A percentile compares a stretch with the other conserved stretches of the same genome.
phyloP scores from a whole-genome alignment of 2,797 vertebrate genomes.

The Streptopelia turtur region DNA sequence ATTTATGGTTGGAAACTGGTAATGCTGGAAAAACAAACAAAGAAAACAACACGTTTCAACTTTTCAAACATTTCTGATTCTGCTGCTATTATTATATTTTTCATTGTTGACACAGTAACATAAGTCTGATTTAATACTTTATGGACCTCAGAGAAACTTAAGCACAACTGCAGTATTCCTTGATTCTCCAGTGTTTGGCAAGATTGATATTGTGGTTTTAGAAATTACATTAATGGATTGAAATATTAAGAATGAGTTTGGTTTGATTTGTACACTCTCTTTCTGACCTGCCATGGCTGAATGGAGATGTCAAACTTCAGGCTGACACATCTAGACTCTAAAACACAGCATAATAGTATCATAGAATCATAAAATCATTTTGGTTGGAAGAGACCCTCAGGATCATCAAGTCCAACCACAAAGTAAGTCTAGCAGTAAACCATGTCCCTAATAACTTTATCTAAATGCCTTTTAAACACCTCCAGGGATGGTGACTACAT shows the following conservation, averaged over 20 bases:
- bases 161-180: background rate
- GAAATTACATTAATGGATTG: background rate
- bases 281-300: background rate
- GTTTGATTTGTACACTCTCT: background rate
- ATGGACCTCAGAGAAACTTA: background rate
- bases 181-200: background rate
- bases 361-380: too few relatives aligned
- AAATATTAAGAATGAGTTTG: background rate
- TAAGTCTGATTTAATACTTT: background rate
- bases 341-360: background rate
- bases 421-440: too few relatives aligned
- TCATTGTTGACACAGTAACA: background rate
- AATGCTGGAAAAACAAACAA: background rate
- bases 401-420: too few relatives aligned
- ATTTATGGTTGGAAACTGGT: background rate
- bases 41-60: background rate
- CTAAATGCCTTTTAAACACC: too few relatives aligned
- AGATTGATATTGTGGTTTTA: background rate
- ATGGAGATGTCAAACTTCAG: background rate
- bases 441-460: too few relatives aligned
- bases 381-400: too few relatives aligned
- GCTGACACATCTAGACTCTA: background rate
- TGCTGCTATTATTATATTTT: background rate
- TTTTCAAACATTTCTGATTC: background rate
- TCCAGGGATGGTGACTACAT: too few relatives aligned